Evolutionary conservation across 2,888 invertebrate species (phyloP), one percentile per base, ranked within the genome.

Genomic region (Lepeophtheirus nordmannii): DNA sequence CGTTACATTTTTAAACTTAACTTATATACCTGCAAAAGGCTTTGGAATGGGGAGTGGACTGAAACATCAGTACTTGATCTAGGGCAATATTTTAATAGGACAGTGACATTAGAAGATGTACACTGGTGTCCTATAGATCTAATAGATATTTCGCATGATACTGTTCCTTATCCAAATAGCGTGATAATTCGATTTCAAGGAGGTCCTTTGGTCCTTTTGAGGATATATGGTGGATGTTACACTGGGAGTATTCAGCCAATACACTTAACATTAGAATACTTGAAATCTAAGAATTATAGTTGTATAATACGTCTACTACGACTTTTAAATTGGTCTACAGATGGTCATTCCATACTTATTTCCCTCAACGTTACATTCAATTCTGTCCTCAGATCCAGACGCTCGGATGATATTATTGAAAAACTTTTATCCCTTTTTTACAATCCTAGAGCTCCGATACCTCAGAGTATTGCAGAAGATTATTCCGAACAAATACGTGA

Each of bases 401-500:
- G 20, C 3, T 53, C 63, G n/a, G 53, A 56, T 12, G 63, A 63
- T 30, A 63, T 37, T 10, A 46, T 63, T 11, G 63, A 63, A 56
- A 56, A 46, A 37, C 53, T 40, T 14, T 38, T 63, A 2, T 40
- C 46, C 3, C 63, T 63, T 14, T 63, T 63, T 53, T 63, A 63
- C 56, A 20, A 41, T 10, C 63, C 63, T 1, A 63, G 53, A 22
- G 14, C 11, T 17, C 53, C 63, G 22, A 63, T 63, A 30, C 63
- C 63, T 9, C 46, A 20, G 23, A 53, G 10, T 10, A 37, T 38
- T 12, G 30, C 53, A 20, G 63, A 63, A 22, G 63, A 63, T 20
- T 63, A 37, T 30, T 46, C 63, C 20, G 63, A 63, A 23, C 63
- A 63, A 53, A 23, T 63, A 17, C 63, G 53, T 46, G 63, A 63